Conservation (phyloP, 2,797 vertebrate species). For the Microctenopoma steveboyesi region DNA sequence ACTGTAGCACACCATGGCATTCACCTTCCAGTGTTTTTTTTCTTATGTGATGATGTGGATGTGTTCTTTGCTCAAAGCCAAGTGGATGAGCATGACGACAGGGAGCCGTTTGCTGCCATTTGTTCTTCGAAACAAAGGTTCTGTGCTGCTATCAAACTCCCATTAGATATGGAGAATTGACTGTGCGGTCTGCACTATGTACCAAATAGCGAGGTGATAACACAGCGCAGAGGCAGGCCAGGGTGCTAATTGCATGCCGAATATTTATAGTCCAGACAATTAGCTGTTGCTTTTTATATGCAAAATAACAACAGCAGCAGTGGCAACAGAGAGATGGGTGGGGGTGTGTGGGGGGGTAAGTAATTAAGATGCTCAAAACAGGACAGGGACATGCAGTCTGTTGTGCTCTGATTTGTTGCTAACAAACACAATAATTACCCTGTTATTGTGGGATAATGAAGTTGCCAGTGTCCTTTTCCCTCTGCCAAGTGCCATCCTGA, state of each 20-base stretch:
- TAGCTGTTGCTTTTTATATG: constrained; percentile 99
- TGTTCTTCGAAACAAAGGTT: constrained; percentile 84
- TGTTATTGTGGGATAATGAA: constrained; percentile 99
- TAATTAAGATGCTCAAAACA: constrained; percentile 99
- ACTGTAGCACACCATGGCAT: constrained; percentile 15
- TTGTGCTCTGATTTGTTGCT: constrained; percentile 99
- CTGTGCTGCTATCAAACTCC: constrained; percentile 83
- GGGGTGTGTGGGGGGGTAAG: constrained; percentile 82
- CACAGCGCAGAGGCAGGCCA: constrained; percentile 84
- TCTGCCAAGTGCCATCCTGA: constrained; percentile 82
- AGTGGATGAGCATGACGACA: constrained; percentile 67
- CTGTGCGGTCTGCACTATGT: constrained; percentile 74
- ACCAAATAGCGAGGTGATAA: constrained; percentile 86
- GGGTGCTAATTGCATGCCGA: constrained; percentile 97
- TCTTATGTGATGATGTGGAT: constrained; percentile 47
- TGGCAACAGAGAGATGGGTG: constrained; percentile 78
- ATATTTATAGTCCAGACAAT: constrained; percentile 99
- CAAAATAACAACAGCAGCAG: constrained; percentile 94
- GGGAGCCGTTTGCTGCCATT: constrained; percentile 70
- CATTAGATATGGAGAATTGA: constrained; percentile 86
- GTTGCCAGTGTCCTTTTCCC: constrained; percentile 96
- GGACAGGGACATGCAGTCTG: constrained; percentile 99
- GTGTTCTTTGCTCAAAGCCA: constrained; percentile 65
- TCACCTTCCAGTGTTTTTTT: constrained; percentile 41
- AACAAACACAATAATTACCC: constrained; percentile 99